phyloP scores from a whole-genome alignment of 2,888 invertebrate species.

The Anthrax anthrax region DNA sequence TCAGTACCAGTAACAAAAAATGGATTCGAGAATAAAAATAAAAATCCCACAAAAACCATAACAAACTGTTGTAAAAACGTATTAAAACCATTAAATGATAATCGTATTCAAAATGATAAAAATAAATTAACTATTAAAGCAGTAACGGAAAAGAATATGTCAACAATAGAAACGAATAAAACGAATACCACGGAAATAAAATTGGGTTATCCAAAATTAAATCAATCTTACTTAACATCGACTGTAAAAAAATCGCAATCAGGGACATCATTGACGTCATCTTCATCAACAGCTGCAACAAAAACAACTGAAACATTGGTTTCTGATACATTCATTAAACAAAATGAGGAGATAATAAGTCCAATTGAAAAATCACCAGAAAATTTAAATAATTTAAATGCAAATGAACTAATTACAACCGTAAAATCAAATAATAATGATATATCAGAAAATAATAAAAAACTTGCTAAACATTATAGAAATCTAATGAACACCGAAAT shows the following conservation, averaged over 20 bases:
- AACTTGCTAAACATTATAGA: too few relatives aligned
- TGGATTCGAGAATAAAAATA: too few relatives aligned
- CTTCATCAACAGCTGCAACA: not conserved
- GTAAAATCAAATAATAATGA: not conserved
- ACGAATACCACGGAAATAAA: not conserved
- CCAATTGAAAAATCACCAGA: not conserved
- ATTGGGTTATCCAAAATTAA: not conserved
- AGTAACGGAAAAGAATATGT: not conserved
- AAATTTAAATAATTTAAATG: not conserved
- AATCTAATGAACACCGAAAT: too few relatives aligned
- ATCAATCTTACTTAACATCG: not conserved
- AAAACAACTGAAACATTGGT: too few relatives aligned
- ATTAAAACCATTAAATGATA: too few relatives aligned
- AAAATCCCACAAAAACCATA: not conserved
- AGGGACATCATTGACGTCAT: not conserved
- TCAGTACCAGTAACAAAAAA: too few relatives aligned
- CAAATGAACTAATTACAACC: not conserved
- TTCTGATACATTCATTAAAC: not conserved
- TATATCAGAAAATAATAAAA: too few relatives aligned
- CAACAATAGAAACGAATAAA: not conserved
- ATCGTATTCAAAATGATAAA: too few relatives aligned
- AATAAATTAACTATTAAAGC: too few relatives aligned
- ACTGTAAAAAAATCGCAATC: not conserved
- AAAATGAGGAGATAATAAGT: not conserved
- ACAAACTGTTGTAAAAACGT: not conserved